Percentiles rank a stretch among this genome's conserved stretches.
phyloP scores from a whole-genome alignment of 2,113 vertebrate genomes.

The Columba livia region DNA sequence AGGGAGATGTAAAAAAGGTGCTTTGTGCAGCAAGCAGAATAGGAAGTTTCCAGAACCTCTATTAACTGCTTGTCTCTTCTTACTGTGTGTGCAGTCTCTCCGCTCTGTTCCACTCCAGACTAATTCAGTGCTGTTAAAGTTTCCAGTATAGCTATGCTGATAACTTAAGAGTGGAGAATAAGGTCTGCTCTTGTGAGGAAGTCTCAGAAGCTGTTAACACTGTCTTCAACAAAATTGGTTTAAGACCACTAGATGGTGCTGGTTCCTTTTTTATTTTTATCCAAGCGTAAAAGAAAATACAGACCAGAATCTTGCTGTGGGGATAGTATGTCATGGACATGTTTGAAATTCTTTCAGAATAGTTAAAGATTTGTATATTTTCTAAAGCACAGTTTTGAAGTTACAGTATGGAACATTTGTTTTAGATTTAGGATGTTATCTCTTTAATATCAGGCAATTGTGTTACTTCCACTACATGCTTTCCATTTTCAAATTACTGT shows the following conservation, averaged over 20 bases:
- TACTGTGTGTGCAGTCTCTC: neutral
- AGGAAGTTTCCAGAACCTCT: neutral
- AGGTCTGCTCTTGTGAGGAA: neutral
- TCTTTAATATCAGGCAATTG: neutral
- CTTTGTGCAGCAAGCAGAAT: neutral
- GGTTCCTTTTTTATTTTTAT: conserved; percentile 30
- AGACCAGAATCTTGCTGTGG: neutral
- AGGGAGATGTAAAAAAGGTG: neutral
- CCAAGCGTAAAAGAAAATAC: neutral
- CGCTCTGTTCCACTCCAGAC: neutral
- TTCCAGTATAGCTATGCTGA: neutral
- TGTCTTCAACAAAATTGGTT: neutral
- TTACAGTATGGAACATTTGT: neutral
- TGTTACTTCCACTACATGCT: neutral
- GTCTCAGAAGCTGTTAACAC: neutral
- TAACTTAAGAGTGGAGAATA: neutral
- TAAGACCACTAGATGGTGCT: conserved; percentile 74
- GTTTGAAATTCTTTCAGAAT: conserved; percentile 14
- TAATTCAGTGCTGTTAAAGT: neutral
- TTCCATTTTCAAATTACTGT: neutral
- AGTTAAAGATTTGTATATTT: neutral
- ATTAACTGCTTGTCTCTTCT: neutral
- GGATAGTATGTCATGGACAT: neutral
- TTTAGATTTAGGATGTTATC: neutral
- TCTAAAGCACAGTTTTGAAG: neutral